Base-by-base conservation (phyloP, 92 coral and sea anemone species). In the Zoanthus sansibaricus region DNA sequence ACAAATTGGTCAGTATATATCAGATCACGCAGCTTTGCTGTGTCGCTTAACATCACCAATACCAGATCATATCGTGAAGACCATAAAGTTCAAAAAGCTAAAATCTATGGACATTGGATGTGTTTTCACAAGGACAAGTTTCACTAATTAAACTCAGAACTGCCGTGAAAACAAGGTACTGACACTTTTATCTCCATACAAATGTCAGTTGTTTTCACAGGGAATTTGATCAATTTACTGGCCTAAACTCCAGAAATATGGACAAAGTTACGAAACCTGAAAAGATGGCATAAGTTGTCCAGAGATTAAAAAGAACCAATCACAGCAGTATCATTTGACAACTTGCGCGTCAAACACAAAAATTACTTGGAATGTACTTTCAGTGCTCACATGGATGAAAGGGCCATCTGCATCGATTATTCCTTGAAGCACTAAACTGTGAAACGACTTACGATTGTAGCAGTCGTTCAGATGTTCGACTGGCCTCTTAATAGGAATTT, bases 21-120 rank as follows among this genome's bases (percentile, higher is more conserved):
- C 91, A 33, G 94, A 91, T 72, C 89, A 88, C 37, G 89, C 87
- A 54, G 91, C 91, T 10, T 71, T 91, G 13, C 51, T 83, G 13
- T 58, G 76, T 37, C 16, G 86, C 6, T 21, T 86, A 42, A 20
- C 7, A 76, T 47, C 83, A 64, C 12, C 67, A 13, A 75, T 71
- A 61, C 78, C 88, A 71, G 82, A 54, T 85, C 76, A 71, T 7
- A 13, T 75, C 47, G 87, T 71, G 33, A 70, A 85, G 33, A 69
- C 78, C 48, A 82, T 70, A 17, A 77, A 47, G 15, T 89, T 42
- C 56, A 89, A 83, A 49, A 86, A 86, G 47, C 7, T 85, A 0
- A 89, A 86, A 66, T 85, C 82, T 9, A 79, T 92, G 17, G 78
- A 89, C 75, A 54, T 84, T 30, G 77, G 77, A 58, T 72, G 58